Percentiles rank a stretch among this genome's conserved stretches.
Conservation (phyloP, 1,140 invertebrate genomes). For the Bombus sibiricus region DNA sequence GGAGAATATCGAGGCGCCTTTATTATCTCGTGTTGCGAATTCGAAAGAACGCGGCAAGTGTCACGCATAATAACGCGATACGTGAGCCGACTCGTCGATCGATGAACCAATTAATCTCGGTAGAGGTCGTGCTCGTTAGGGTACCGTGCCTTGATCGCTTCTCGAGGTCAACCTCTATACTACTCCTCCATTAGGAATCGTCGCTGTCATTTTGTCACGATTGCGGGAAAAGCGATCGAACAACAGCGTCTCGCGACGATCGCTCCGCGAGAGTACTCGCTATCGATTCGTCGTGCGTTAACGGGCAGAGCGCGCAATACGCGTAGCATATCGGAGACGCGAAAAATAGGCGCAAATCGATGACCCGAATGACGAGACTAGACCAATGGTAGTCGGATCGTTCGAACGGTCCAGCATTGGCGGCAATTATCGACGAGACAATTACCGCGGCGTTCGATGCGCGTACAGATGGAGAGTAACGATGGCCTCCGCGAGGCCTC, state of each 20-base stretch:
- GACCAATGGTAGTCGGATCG: not conserved
- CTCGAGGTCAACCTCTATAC: too few relatives aligned
- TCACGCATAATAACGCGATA: not conserved
- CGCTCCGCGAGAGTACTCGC: too few relatives aligned
- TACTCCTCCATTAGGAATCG: too few relatives aligned
- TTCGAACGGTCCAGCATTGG: not conserved
- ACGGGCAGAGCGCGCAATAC: not conserved
- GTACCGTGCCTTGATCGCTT: too few relatives aligned
- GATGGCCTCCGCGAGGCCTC: too few relatives aligned
- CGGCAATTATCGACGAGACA: not conserved
- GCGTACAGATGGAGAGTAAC: not conserved
- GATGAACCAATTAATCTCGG: not conserved
- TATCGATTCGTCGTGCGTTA: not conserved
- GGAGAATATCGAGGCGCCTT: not conserved
- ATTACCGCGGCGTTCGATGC: not conserved
- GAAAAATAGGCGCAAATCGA: not conserved
- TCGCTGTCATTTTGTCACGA: too few relatives aligned
- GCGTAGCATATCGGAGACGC: not conserved
- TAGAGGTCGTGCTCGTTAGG: too few relatives aligned
- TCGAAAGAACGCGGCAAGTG: conserved; percentile 1
- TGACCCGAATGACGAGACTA: not conserved
- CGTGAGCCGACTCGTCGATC: not conserved
- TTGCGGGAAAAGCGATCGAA: too few relatives aligned
- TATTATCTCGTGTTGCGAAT: conserved; percentile 1
- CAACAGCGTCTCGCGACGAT: too few relatives aligned